Evolutionary conservation across 2,888 invertebrate species (phyloP), one percentile per base, ranked within the genome.

Genomic region (Hirtodrosophila duncani): DNA sequence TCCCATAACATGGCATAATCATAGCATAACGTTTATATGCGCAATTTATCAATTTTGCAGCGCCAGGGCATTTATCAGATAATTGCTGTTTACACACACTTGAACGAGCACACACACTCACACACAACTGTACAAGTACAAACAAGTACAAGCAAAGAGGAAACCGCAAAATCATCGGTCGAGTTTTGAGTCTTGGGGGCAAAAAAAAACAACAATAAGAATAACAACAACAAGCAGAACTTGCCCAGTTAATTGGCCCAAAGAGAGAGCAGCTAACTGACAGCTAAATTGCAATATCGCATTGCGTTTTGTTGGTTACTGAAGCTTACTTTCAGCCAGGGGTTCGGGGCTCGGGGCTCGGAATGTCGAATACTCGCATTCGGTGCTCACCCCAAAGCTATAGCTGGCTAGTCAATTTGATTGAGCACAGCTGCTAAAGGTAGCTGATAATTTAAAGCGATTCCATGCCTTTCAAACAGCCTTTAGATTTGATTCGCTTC

Each of bases 21-120:
- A 77, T 80, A 72, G 78, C 71, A 49, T 65, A 80, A 77, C 68
- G 68, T 80, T 72, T 67, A 80, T 72, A 80, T 67, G 60, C 62
- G 62, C 78, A 80, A 80, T 72, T 72, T 72, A 72, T 72, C 72
- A 77, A 72, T 77, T 80, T 72, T 72, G 80, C 72, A 72, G 72
- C 78, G 72, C 72, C 72, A 39, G 60, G 68, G 62, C 65, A 80
- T 80, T 72, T 72, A 72, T 80, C 81, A 60, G 81, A 80, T 72
- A 72, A 72, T 72, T 72, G 72, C 68, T 72, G 78, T 80, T 72
- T 80, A 51, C 81, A 77, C 81, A 80, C 77, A 77, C 53, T 55
- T 46, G 43, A 44, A 13, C 51, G 58, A 23, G 46, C 50, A 55
- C 26, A 33, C 31, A 31, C 3, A 36, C 14, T 18, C 9, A 33